Percentiles rank a stretch among this genome's conserved stretches.
phyloP scores from a whole-genome alignment of 2,797 vertebrate species.

The Crocidura indochinensis region DNA sequence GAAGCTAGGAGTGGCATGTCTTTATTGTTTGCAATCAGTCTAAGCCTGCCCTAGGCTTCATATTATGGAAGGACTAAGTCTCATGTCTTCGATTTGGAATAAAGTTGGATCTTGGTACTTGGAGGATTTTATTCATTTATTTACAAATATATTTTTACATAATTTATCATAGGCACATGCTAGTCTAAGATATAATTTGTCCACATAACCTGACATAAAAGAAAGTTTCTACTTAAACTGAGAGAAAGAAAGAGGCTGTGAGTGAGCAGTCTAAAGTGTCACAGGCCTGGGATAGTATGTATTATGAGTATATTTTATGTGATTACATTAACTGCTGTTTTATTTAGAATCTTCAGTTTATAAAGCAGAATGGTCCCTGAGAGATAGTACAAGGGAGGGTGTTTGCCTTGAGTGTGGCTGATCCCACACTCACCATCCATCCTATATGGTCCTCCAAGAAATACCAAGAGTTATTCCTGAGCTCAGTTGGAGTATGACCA shows the following conservation, averaged over 20 bases:
- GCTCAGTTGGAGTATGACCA: neutral
- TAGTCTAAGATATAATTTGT: neutral
- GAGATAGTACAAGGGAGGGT: no score
- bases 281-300: neutral
- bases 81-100: conserved; percentile 19
- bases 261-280: neutral
- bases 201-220: neutral
- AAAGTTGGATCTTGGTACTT: neutral
- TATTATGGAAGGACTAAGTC: neutral
- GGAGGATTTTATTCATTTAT: neutral
- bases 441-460: no score
- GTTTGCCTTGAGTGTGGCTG: no score
- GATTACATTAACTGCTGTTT: neutral
- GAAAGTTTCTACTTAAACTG: neutral
- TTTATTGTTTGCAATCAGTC: conserved; percentile 24
- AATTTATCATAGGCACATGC: neutral
- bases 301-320: neutral
- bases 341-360: neutral
- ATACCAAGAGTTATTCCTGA: no score
- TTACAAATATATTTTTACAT: neutral
- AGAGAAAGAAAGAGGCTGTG: neutral
- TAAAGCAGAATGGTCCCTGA: no score
- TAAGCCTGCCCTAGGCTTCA: neutral
- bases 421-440: no score
- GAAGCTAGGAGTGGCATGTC: neutral